These are phyloP conservation scores for Proterorhinus semilunaris DNA, from an alignment of 2,113 vertebrate genomes.

Conservation along the genomic window DNA sequence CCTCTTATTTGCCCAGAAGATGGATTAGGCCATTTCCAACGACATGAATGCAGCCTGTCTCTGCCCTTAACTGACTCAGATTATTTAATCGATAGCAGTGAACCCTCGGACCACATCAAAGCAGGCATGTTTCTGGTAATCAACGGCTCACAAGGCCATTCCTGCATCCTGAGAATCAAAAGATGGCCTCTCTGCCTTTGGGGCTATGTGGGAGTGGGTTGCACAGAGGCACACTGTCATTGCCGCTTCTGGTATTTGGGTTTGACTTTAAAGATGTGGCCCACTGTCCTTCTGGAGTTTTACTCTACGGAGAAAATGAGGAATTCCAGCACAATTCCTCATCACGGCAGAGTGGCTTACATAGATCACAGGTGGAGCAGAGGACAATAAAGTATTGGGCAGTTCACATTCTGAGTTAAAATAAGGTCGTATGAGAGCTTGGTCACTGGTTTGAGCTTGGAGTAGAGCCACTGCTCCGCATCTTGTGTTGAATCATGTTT, in stretches of 20 bases:
- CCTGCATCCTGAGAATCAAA: constrained; percentile 58
- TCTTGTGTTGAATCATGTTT: too few species aligned
- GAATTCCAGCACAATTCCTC: constrained; percentile 29
- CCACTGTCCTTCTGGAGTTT: constrained; percentile 38
- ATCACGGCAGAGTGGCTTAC: constrained; percentile 3
- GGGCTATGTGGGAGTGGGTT: constrained; percentile 47
- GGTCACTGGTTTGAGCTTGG: too few species aligned
- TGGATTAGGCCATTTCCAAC: constrained; percentile 70
- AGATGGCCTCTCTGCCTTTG: constrained; percentile 49
- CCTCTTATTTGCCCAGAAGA: constrained; percentile 68
- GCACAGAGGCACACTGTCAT: constrained; percentile 57
- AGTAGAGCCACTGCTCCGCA: too few species aligned
- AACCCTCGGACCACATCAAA: constrained; percentile 77
- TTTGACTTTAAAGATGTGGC: constrained; percentile 38
- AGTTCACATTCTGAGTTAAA: constrained; percentile 6
- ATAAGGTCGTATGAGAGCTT: constrained; percentile 24
- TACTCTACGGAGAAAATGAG: constrained; percentile 31
- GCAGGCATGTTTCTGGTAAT: constrained; percentile 52
- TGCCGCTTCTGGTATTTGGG: constrained; percentile 36
- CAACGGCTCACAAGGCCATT: constrained; percentile 62
- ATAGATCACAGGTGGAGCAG: constrained; percentile 21
- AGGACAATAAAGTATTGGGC: constrained; percentile 14
- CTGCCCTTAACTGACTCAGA: constrained; percentile 64
- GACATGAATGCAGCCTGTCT: constrained; percentile 70
- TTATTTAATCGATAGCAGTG: constrained; percentile 76